phyloP scores from a whole-genome alignment of 2,888 invertebrate genomes.

The Tanypteryx hageni region DNA sequence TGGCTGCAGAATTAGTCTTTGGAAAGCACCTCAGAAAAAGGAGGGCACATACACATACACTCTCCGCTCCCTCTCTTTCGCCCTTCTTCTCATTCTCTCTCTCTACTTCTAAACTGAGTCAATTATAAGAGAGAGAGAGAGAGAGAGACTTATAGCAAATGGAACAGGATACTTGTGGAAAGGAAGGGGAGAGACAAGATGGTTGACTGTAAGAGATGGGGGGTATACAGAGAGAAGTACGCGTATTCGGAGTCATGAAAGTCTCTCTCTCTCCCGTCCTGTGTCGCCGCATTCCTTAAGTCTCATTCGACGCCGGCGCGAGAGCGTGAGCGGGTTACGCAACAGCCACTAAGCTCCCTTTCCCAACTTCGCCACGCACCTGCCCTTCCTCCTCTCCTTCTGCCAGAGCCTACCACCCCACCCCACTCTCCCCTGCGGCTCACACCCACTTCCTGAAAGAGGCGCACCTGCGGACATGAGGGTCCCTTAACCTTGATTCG shows the following conservation, averaged over 20 bases:
- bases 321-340: background rate
- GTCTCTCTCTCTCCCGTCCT: background rate
- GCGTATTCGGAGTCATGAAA: background rate
- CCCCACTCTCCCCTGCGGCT: background rate
- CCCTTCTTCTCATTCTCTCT: background rate
- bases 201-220: background rate
- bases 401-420: background rate
- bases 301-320: background rate
- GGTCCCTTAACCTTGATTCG: background rate
- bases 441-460: too few relatives aligned
- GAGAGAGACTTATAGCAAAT: background rate
- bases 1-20: background rate
- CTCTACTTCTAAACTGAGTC: background rate
- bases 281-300: background rate
- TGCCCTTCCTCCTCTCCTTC: background rate
- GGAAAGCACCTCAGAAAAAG: background rate
- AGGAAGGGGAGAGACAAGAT: background rate
- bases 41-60: background rate
- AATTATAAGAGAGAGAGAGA: background rate
- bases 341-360: background rate
- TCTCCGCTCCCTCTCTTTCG: background rate
- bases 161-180: conserved; percentile 8
- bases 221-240: background rate
- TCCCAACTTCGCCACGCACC: background rate
- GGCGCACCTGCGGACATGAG: background rate